Evolutionary conservation across 1,140 invertebrate species (phyloP), one percentile per base, ranked within the genome.

Genomic region (Epicauta chinensis): DNA sequence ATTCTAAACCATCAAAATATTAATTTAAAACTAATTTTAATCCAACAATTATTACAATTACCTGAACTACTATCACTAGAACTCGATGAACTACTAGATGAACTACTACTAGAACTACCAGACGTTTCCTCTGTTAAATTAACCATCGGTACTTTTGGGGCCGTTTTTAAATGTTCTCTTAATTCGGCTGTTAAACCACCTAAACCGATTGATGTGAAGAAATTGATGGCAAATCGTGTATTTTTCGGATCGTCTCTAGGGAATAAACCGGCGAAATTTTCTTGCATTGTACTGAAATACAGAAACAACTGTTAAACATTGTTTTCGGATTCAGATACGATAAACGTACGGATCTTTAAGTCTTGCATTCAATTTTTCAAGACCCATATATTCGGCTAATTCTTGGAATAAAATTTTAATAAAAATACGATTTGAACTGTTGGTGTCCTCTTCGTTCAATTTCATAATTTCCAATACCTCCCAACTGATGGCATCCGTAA

Each of bases 401-500:
- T 99, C 96, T 80, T 97, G 87, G 68, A 98, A 98, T 13, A 99
- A 70, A 57, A 97, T 97, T 73, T 99, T 99, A 12, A 99, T 92
- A 68, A 98, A 99, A 60, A 99, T 96, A 59, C 97, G 77, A 66
- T 93, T 95, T 0, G 95, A 96, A 54, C 93, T 96, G 0, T 94
- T 97, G 0, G 96, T 99, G 56, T 98, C 95, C 38, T 97, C 91
- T 76, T 98, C 94, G 64, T 93, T 99, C 17, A 99, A 68, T 65
- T 87, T 87, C 12, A 99, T 90, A 64, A 86, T 86, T 12, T 83
- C 79, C 38, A 99, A 68, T 1, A 94, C 92, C 68, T 85, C 88
- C 94, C 86, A 93, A 57, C 89, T 86, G 43, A 99, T 98, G 0
- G 97, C 92, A 74, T 99, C 97, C 0, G 95, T 97, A 62, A 91